Base-by-base conservation (phyloP, 1,140 invertebrate genomes). In the Zaprionus nigranus region DNA sequence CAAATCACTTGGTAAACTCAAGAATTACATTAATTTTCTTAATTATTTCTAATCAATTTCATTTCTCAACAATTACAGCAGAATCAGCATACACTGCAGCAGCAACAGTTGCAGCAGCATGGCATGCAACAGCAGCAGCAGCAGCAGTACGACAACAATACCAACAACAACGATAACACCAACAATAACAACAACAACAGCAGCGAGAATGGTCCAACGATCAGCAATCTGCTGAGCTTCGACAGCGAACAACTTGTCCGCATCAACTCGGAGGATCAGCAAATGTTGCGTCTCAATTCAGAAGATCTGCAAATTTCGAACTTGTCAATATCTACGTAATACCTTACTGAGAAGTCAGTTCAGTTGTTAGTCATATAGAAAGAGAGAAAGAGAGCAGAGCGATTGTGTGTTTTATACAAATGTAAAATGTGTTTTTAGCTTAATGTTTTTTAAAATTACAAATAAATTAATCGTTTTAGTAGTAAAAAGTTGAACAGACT, bases 171-270 rank as follows among this genome's bases (percentile, higher is more conserved):
- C 34, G 65, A 40, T 40, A 62, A 15, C 28, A 70, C 11, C 66
- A 70, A 75, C 63, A 57, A 53, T 56, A 78, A 77, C 13, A 70
- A 36, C 22, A 81, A 69, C 53, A 75, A 76, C 36, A 79, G 66
- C 57, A 81, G 72, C 43, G 79, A 90, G 20, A 86, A 92, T 62
- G 81, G 86, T 56, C 81, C 91, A 15, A 92, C 91, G 73, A 69
- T 93, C 66, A 93, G 92, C 66, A 93, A 91, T 59, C 74, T 94
- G 28, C 66, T 93, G 7, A 93, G 93, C 80, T 92, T 94, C 78
- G 94, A 94, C 71, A 94, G 91, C 69, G 93, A 93, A 53, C 93
- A 94, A 66, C 72, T 94, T 56, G 93, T 92, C 13, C 92, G 92
- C 49, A 84, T 94, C 24, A 93, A 93, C 71, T 93, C 93, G 9